These are phyloP conservation scores for Bolinopsis microptera DNA, from an alignment of 37 sponge, comb jelly and placozoan species.

Conservation along the genomic window DNA sequence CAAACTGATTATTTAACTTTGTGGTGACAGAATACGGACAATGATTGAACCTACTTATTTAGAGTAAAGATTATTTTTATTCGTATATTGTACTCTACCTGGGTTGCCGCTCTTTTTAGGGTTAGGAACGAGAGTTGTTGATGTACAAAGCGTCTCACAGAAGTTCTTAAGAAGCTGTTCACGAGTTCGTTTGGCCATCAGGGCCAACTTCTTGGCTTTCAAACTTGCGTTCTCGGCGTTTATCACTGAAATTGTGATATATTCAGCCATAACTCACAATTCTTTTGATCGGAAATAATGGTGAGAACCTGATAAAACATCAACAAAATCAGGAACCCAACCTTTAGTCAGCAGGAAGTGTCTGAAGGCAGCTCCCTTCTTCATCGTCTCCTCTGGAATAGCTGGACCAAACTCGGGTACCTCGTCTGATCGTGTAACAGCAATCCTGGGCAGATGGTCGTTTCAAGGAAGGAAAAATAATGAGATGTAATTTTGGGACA, in stretches of 20 bases:
- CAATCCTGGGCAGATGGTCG: conserved; percentile 74
- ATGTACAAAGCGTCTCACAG: not conserved
- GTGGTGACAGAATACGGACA: too few relatives aligned
- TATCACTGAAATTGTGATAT: conserved; percentile 69
- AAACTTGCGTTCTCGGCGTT: conserved; percentile 92
- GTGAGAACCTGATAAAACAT: not conserved
- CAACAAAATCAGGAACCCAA: conserved; percentile 66
- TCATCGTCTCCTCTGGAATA: conserved; percentile 77
- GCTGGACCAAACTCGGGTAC: conserved; percentile 90
- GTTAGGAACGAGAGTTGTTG: not conserved
- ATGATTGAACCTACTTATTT: too few relatives aligned
- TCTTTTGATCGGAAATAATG: not conserved
- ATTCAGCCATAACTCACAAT: not conserved
- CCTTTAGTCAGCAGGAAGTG: conserved; percentile 89
- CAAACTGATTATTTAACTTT: too few relatives aligned
- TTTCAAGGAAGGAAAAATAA: not conserved
- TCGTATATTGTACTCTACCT: too few relatives aligned
- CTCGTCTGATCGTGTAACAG: conserved; percentile 80
- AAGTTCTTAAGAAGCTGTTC: conserved; percentile 71
- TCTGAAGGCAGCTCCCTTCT: conserved; percentile 79
- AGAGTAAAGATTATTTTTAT: too few relatives aligned
- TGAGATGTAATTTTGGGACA: too few relatives aligned
- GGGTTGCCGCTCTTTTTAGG: not conserved
- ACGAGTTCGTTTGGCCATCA: conserved; percentile 84
- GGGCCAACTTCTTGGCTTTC: conserved; percentile 76